Evolutionary conservation across 2,113 vertebrate species (phyloP).

Genomic region (human): GRCh38 chr16:51004501-51005000

Average conservation of each 20-base stretch:
- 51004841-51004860: not conserved
- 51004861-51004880: not conserved
- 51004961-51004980: not conserved
- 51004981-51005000: too few species aligned
- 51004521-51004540: not conserved
- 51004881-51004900: not conserved
- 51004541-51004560: not conserved
- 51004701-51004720: not conserved
- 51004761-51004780: not conserved
- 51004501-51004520: not conserved
- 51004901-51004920: not conserved
- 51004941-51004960: not conserved
- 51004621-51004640: not conserved
- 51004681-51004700: rapidly evolving
- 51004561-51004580: not conserved
- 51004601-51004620: too few species aligned
- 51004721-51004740: rapidly evolving
- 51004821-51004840: not conserved
- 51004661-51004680: not conserved
- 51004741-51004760: not conserved
- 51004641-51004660: not conserved
- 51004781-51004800: not conserved
- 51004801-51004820: too few species aligned
- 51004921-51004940: not conserved
- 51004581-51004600: not conserved